Evolutionary conservation across 2,113 vertebrate species (phyloP), one percentile per base, ranked within the genome.

Genomic region (Nothoprocta perdicaria): DNA sequence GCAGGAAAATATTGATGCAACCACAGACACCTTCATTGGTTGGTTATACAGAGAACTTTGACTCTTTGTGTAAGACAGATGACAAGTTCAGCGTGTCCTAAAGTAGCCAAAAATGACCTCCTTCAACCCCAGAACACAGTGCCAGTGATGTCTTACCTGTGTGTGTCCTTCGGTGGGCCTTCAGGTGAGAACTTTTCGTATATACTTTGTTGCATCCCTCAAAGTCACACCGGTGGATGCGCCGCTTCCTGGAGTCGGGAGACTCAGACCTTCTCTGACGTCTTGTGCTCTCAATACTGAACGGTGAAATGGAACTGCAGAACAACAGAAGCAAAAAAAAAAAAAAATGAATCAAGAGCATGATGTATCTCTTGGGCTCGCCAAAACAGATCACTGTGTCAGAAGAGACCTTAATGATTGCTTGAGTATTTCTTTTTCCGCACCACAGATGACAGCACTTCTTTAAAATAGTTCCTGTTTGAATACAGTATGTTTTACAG

Each of bases 151-250:
- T 63, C 96, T 95, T 94, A 99, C 99, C 99, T 98, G 99, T 99
- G 69, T 99, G 99, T 22, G 99, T 99, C 96, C 99, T 98, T 95
- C 99, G 96, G 94, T 99, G 99, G 96, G 99, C 99, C 97, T 99
- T 99, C 98, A 99, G 97, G 96, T 99, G 99, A 89, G 99, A 99
- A 95, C 99, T 99, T 97, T 99, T 99, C 73, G 99, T 99, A 97
- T 99, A 99, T 6, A 99, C 99, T 96, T 99, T 99, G 98, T 99
- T 99, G 98, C 99, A 99, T 88, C 99, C 99, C 90, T 99, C 99
- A 87, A 99, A 99, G 97, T 99, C 99, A 97, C 99, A 99, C 94
- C 99, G 97, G 97, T 99, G 99, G 97, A 99, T 99, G 90, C 99
- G 98, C 66, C 99, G 98, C 95, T 99, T 99, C 96, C 99, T 98